A percentile compares a stretch with the other conserved stretches of the same genome.
Evolutionary conservation across 2,113 vertebrate genomes (phyloP).

Genomic region (Coryphaenoides rupestris): DNA sequence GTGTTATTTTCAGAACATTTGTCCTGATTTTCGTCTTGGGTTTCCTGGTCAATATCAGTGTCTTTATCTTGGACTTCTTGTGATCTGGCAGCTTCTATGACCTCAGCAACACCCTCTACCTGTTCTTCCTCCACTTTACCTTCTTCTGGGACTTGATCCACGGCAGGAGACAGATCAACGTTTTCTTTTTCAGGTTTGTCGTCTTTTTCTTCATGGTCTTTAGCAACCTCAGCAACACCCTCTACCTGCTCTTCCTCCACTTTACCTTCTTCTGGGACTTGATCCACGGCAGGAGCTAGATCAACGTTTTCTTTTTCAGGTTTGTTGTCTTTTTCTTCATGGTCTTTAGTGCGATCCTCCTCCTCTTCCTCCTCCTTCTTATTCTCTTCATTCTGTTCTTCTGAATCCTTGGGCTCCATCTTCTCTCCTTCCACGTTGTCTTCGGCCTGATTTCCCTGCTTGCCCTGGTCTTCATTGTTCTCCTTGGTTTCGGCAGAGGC

Average conservation of each 20-base stretch:
- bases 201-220: constrained; percentile 2
- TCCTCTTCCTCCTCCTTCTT: background rate
- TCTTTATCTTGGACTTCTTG: too few species aligned
- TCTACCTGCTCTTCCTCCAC: background rate
- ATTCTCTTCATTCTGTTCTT: constrained; percentile 1
- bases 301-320: constrained; percentile 3
- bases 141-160: too few species aligned
- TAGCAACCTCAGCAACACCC: constrained; percentile 5
- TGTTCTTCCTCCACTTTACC: background rate
- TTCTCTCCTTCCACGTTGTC: background rate
- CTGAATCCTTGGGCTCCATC: background rate
- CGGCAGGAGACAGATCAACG: background rate
- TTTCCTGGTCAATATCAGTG: background rate
- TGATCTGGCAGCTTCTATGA: constrained; percentile 10
- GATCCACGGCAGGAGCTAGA: background rate
- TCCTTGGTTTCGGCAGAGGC: background rate
- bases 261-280: too few species aligned
- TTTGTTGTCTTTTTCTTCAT: constrained; percentile 6
- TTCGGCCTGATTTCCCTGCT: background rate
- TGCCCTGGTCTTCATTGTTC: background rate
- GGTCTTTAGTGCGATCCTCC: constrained; percentile 10
- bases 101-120: constrained; percentile 9
- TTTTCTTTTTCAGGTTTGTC: constrained; percentile 4
- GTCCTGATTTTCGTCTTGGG: constrained; percentile 8
- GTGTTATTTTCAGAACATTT: constrained; percentile 10